These are phyloP conservation scores for Anabas testudineus DNA, from an alignment of 2,797 vertebrate species.

Conservation along the genomic window DNA sequence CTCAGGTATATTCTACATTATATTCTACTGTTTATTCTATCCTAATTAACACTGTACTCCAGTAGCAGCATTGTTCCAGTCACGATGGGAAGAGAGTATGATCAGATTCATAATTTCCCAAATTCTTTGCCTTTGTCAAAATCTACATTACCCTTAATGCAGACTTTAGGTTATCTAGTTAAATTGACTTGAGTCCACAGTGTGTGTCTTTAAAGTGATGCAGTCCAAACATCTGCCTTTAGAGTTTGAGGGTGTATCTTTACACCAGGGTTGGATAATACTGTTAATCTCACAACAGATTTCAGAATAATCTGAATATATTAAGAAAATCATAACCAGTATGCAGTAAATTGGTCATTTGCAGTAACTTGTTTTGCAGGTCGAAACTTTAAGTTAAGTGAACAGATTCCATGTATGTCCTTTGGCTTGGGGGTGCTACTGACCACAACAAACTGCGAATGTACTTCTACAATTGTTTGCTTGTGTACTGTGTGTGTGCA, in stretches of 20 bases:
- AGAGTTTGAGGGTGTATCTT: conserved; percentile 1
- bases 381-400: too few relatives aligned
- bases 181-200: neutral
- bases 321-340: neutral
- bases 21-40: neutral
- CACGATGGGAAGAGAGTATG: neutral
- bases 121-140: too few relatives aligned
- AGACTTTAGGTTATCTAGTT: neutral
- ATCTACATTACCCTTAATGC: too few relatives aligned
- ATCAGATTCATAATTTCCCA: neutral
- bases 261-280: neutral
- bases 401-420: too few relatives aligned
- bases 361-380: too few relatives aligned
- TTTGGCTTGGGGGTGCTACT: too few relatives aligned
- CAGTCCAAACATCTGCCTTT: neutral
- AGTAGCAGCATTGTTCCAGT: neutral
- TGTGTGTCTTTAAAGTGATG: neutral
- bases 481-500: neutral
- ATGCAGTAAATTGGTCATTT: neutral
- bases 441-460: neutral
- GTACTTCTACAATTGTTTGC: too few relatives aligned
- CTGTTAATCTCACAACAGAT: neutral
- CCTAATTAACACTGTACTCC: too few relatives aligned
- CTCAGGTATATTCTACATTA: conserved; percentile 86
- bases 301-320: conserved; percentile 4